A percentile compares a stretch with the other conserved stretches of the same genome.
Evolutionary conservation across 1,140 invertebrate species (phyloP).

Genomic region (Sminthurides bifidus): DNA sequence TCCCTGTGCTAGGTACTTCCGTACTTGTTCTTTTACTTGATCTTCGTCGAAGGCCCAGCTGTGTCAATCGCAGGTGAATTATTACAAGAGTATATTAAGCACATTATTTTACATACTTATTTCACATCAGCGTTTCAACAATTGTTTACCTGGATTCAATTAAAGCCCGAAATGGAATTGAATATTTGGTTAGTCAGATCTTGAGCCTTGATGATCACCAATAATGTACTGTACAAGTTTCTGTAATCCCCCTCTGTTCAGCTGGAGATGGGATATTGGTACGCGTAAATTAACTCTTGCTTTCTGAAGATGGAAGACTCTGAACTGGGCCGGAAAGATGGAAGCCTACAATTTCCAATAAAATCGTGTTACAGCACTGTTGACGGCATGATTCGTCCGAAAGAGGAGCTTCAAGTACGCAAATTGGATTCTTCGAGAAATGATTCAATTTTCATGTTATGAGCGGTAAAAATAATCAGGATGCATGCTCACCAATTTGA

Average conservation of each 20-base stretch:
- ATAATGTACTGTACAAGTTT: constrained; percentile 89
- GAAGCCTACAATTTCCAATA: too few relatives aligned
- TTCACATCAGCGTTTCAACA: background rate
- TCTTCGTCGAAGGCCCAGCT: too few relatives aligned
- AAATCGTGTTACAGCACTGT: too few relatives aligned
- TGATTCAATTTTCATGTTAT: too few relatives aligned
- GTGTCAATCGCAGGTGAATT: too few relatives aligned
- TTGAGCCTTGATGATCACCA: constrained; percentile 75
- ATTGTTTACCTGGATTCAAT: constrained; percentile 36
- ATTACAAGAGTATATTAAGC: too few relatives aligned
- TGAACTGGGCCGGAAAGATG: constrained; percentile 12
- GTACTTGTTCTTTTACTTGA: too few relatives aligned
- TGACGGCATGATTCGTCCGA: too few relatives aligned
- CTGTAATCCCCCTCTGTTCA: constrained; percentile 74
- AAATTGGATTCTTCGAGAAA: too few relatives aligned
- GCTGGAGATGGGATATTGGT: constrained; percentile 50
- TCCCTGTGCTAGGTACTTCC: too few relatives aligned
- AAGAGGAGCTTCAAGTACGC: too few relatives aligned
- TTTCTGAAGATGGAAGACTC: constrained; percentile 3
- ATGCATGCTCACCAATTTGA: constrained; percentile 61
- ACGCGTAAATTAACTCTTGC: constrained; percentile 45
- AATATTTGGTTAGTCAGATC: constrained; percentile 70
- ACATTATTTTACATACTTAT: too few relatives aligned
- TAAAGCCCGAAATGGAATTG: constrained; percentile 61
- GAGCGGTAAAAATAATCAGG: background rate